Conservation (phyloP, 2,113 vertebrate species). For the Morone saxatilis region DNA sequence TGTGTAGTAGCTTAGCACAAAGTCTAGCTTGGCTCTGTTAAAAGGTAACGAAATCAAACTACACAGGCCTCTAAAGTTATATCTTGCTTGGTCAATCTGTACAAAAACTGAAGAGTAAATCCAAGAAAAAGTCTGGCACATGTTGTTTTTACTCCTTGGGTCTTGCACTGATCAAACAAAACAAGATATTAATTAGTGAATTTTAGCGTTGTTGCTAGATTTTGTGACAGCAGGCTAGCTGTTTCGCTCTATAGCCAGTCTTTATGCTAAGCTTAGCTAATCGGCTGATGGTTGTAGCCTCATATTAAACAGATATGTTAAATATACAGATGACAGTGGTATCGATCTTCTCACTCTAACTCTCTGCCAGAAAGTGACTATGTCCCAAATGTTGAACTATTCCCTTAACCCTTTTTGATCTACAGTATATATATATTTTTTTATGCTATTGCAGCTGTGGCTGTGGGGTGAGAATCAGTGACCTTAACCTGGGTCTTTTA, state of each 20-base stretch:
- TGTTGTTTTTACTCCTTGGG: background rate
- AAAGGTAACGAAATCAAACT: background rate
- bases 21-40: background rate
- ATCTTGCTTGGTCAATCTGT: background rate
- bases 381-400: background rate
- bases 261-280: background rate
- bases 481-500: too few species aligned
- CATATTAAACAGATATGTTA: too few species aligned
- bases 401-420: background rate
- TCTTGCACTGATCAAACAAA: background rate
- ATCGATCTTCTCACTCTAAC: background rate
- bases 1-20: background rate
- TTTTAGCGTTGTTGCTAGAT: background rate
- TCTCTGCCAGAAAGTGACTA: background rate
- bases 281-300: background rate
- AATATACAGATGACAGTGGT: too few species aligned
- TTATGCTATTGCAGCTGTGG: too few species aligned
- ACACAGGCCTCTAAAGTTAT: too few species aligned
- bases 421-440: background rate
- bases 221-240: background rate
- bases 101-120: background rate
- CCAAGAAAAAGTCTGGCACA: background rate
- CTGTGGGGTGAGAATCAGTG: too few species aligned
- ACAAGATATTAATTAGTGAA: too few species aligned
- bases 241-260: too few species aligned